Evolutionary conservation across 2,888 invertebrate species (phyloP).

Genomic region (Temnothorax unifasciatus): DNA sequence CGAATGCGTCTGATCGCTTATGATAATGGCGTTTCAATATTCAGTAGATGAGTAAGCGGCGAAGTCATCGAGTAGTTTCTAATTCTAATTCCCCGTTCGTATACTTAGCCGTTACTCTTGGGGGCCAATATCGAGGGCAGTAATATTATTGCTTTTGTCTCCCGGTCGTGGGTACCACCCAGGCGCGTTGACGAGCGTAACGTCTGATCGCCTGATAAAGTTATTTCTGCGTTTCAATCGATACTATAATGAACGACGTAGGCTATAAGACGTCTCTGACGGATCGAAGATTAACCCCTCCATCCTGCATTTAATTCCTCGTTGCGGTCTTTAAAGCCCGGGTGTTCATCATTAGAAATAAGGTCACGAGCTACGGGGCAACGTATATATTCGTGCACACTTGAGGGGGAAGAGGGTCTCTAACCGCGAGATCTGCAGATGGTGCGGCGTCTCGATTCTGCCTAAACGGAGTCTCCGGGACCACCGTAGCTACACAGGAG

Average conservation of each 20-base stretch:
- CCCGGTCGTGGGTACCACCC: constrained; percentile 20
- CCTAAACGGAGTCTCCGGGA: constrained; percentile 55
- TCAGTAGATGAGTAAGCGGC: constrained; percentile 72
- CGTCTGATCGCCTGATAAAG: constrained; percentile 10
- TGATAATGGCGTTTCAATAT: constrained; percentile 68
- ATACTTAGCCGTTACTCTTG: constrained; percentile 52
- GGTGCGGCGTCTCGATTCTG: constrained; percentile 61
- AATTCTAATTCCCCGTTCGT: constrained; percentile 66
- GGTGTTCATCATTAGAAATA: constrained; percentile 30
- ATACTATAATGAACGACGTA: not conserved
- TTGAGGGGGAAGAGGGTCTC: not conserved
- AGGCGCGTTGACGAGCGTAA: constrained; percentile 3
- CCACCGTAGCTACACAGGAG: constrained; percentile 29
- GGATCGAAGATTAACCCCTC: not conserved
- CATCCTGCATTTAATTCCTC: not conserved
- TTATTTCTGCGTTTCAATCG: constrained; percentile 14
- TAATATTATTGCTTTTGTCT: constrained; percentile 48
- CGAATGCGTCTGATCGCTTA: constrained; percentile 46
- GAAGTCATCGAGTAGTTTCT: constrained; percentile 66
- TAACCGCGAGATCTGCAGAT: constrained; percentile 32
- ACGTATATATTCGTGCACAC: not conserved
- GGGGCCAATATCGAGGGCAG: constrained; percentile 60
- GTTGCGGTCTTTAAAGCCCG: not conserved
- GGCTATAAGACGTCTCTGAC: not conserved
- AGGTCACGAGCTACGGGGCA: not conserved